Base-by-base conservation (phyloP, 1,140 invertebrate genomes). In the Charaxes varanes region DNA sequence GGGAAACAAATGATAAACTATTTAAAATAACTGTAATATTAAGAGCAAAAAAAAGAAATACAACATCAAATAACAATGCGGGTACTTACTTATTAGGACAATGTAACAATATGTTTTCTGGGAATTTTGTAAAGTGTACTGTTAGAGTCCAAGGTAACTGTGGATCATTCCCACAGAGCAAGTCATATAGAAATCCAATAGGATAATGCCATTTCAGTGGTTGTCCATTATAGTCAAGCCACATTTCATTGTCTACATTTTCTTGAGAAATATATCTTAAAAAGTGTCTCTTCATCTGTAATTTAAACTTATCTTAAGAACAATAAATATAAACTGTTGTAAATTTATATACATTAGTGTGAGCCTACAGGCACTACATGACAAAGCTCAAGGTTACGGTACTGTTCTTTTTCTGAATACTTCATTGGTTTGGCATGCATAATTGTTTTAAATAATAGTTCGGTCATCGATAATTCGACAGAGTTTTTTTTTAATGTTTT, bases 151-250 rank as follows among this genome's bases (percentile, higher is more conserved):
- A 99, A 0, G 97, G 97, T 19, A 98, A 86, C 48, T 90, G 87
- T 15, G 90, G 87, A 35, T 93, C 90, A 49, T 89, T 88, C 2
- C 86, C 86, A 63, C 86, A 86, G 40, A 76, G 78, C 35, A 98
- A 83, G 85, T 99, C 98, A 85, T 92, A 95, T 2, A 99, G 85
- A 14, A 99, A 91, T 31, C 98, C 98, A 58, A 99, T 95, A 8
- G 98, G 97, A 86, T 96, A 95, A 74, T 99, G 96, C 92, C 96
- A 97, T 84, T 97, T 98, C 8, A 99, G 79, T 6, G 97, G 94
- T 42, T 90, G 90, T 10, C 95, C 95, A 86, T 97, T 95, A 68
- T 89, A 97, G 63, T 99, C 96, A 22, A 99, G 85, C 97, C 97
- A 99, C 88, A 98, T 94, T 76, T 98, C 95, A 65, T 90, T 90